Conservation (phyloP, 2,797 vertebrate species). For the Pantherophis alleghaniensis region DNA sequence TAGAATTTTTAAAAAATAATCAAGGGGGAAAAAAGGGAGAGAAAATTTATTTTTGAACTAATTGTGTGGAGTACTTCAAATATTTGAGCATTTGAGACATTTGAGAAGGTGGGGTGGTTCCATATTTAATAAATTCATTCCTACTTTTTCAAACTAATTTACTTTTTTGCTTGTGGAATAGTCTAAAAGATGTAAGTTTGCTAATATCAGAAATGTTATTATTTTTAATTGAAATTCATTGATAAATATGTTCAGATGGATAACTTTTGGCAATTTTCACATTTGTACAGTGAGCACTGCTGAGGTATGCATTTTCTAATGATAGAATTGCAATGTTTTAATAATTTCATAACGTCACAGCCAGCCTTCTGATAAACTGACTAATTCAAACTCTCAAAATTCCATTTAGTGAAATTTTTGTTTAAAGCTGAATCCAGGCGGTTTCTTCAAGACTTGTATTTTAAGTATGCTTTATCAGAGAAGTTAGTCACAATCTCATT, state of each 20-base stretch:
- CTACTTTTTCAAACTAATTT: background rate
- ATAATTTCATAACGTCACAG: conserved; percentile 13
- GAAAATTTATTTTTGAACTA: background rate
- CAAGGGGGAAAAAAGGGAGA: background rate
- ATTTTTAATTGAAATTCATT: background rate
- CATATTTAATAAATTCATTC: background rate
- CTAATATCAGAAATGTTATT: background rate
- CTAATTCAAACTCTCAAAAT: conserved; percentile 43
- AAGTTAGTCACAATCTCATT: conserved; percentile 26
- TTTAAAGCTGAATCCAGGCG: conserved; percentile 41
- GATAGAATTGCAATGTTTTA: conserved; percentile 50
- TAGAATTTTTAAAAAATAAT: background rate
- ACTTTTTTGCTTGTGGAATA: background rate
- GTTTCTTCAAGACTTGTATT: conserved; percentile 44
- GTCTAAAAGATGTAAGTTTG: background rate
- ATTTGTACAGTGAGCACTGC: conserved; percentile 19
- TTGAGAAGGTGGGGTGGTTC: background rate
- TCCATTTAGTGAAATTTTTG: conserved; percentile 53
- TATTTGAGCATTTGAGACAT: background rate
- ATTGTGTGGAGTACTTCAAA: background rate
- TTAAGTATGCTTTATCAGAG: conserved; percentile 48
- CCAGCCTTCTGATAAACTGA: conserved; percentile 28
- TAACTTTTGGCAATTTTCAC: background rate
- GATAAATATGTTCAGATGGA: background rate
- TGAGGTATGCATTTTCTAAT: conserved; percentile 53